Base-by-base conservation (phyloP, 2,113 vertebrate genomes). In the Puffinus mauretanicus region DNA sequence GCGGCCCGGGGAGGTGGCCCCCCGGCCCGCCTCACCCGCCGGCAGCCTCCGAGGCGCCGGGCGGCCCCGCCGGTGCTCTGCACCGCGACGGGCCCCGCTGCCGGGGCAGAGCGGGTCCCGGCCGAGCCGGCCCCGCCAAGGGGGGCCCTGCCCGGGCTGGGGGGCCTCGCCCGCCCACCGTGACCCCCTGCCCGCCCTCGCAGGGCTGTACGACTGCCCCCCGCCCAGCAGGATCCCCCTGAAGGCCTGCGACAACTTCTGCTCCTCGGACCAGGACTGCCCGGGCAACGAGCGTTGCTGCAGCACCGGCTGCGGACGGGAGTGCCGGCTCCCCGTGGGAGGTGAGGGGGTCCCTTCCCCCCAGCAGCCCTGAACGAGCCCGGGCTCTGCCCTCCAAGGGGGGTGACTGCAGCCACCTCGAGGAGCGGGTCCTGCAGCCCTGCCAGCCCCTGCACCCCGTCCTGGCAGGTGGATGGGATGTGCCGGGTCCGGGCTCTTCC, bases 141-240 rank as follows among this genome's bases (percentile, higher is more conserved):
- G 46, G 29, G 36, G 16, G 20, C 32, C 38, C 58, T 57, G 64
- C 26, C 30, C 20, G 3, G 55, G 54, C 18, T 5, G 44, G 36
- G 38, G n/a, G 30, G 4, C 13, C 16, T 49, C 22, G 26, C 11
- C 49, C 40, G n/a, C 61, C 3, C 13, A 13, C 34, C 10, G 8
- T 54, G 13, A 40, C 40, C n/a, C 51, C 32, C 34, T 27, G 40
- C 34, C 15, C 5, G 4, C 13, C 11, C 16, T 17, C n/a, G 11
- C 55, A 87, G 90, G 3, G 30, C 34, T 14, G 25, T 0, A 0
- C 2, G 13, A 29, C 26, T 76, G 62, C 11, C 70, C 55, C 18
- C 12, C 2, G 6, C 49, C 62, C 61, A 1, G 16, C 10, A 6
- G 2, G 13, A 32, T 1, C 21, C 12, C 14, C 16, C 1, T 0